A percentile compares a stretch with the other conserved stretches of the same genome.
Evolutionary conservation across 2,888 invertebrate genomes (phyloP).

Genomic region (Cataglyphis livida): DNA sequence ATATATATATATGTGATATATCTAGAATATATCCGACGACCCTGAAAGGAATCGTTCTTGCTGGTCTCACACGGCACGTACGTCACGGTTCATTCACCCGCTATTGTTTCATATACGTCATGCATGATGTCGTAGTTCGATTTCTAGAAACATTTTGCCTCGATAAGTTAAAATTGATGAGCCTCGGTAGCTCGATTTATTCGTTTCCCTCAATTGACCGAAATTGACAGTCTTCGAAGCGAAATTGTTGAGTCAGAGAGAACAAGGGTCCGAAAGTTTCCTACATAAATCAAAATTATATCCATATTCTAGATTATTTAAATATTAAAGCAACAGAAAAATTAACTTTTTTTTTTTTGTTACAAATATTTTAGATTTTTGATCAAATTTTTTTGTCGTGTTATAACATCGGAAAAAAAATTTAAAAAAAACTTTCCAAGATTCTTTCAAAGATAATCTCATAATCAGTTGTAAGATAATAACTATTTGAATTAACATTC

Average conservation of each 20-base stretch:
- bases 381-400: not conserved
- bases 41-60: constrained; percentile 5
- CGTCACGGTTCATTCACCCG: constrained; percentile 51
- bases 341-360: not conserved
- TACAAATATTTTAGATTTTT: not conserved
- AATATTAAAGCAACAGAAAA: not conserved
- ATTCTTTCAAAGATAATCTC: not conserved
- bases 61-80: not conserved
- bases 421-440: not conserved
- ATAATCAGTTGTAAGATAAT: not conserved
- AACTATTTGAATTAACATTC: not conserved
- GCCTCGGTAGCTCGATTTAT: constrained; percentile 23
- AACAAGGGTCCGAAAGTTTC: constrained; percentile 1
- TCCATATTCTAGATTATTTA: not conserved
- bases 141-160: not conserved
- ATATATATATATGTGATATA: not conserved
- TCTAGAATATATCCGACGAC: not conserved
- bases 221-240: not conserved
- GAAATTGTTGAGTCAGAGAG: constrained; percentile 29
- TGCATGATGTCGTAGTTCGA: not conserved
- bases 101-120: constrained; percentile 13
- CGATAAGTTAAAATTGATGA: constrained; percentile 27
- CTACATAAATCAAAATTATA: constrained; percentile 2
- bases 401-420: not conserved
- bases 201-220: constrained; percentile 7